Conservation (phyloP, 2,797 vertebrate genomes). For the Labeo calbasu region DNA sequence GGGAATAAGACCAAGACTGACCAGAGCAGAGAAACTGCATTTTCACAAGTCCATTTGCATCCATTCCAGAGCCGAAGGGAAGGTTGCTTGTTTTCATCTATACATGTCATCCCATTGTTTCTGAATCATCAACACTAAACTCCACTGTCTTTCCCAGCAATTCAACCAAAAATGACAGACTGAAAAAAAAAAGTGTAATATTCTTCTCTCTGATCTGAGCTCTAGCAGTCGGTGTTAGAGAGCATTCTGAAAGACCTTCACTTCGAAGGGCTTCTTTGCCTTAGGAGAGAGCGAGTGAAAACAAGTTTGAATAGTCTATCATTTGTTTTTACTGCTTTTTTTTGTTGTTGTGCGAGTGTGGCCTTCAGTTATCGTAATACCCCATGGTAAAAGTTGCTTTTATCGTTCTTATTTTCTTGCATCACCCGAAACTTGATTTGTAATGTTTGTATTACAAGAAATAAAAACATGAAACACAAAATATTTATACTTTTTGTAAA, state of each 20-base stretch:
- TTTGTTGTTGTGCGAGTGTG: conserved; percentile 55
- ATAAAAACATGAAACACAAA: conserved; percentile 86
- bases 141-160: conserved; percentile 65
- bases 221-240: conserved; percentile 52
- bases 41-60: conserved; percentile 28
- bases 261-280: conserved; percentile 60
- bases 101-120: conserved; percentile 26
- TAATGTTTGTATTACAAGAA: conserved; percentile 77
- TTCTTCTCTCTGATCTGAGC: conserved; percentile 52
- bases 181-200: conserved; percentile 35
- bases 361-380: conserved; percentile 78
- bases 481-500: conserved; percentile 89
- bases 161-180: conserved; percentile 74
- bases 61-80: conserved; percentile 35
- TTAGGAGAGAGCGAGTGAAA: conserved; percentile 61
- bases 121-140: conserved; percentile 58
- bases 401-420: conserved; percentile 90
- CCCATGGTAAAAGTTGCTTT: conserved; percentile 83
- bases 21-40: conserved; percentile 37
- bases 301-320: conserved; percentile 50
- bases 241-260: conserved; percentile 69
- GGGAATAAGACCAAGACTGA: conserved; percentile 24
- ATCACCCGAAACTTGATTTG: conserved; percentile 76
- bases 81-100: conserved; percentile 37
- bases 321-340: conserved; percentile 46